These are phyloP conservation scores for Maniola jurtina DNA, from an alignment of 1,140 invertebrate species.

Conservation along the genomic window DNA sequence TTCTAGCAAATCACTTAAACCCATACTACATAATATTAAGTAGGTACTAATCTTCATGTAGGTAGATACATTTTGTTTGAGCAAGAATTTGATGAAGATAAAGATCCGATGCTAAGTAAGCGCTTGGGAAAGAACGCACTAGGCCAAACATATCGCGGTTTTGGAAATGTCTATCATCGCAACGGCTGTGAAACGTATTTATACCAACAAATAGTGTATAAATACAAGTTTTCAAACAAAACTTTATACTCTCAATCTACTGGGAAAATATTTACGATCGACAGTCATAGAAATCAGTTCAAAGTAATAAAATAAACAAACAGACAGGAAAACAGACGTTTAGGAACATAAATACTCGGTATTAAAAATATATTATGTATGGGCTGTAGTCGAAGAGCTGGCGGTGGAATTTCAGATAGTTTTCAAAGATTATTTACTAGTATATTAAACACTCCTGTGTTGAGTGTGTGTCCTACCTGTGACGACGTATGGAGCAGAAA, in stretches of 20 bases:
- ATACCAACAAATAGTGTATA: background rate
- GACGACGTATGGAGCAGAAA: no score
- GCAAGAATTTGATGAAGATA: no score
- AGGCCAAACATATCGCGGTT: background rate
- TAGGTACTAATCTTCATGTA: no score
- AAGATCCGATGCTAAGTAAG: no score
- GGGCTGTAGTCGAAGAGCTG: background rate
- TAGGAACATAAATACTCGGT: constrained; percentile 14
- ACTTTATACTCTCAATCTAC: background rate
- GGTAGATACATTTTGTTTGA: no score
- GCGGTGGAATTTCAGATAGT: no score
- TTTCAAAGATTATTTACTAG: no score
- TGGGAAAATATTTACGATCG: background rate
- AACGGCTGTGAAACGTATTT: background rate
- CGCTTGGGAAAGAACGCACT: background rate
- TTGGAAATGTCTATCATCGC: background rate
- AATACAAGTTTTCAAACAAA: background rate
- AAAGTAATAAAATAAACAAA: constrained; percentile 22
- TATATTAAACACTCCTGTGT: no score
- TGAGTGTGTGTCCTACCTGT: no score
- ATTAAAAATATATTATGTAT: constrained; percentile 15
- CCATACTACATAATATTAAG: no score
- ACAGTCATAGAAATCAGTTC: constrained; percentile 15
- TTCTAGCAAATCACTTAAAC: no score
- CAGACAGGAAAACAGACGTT: constrained; percentile 18